Conservation (phyloP, 2,113 vertebrate species). For the Rhizomys pruinosus region DNA sequence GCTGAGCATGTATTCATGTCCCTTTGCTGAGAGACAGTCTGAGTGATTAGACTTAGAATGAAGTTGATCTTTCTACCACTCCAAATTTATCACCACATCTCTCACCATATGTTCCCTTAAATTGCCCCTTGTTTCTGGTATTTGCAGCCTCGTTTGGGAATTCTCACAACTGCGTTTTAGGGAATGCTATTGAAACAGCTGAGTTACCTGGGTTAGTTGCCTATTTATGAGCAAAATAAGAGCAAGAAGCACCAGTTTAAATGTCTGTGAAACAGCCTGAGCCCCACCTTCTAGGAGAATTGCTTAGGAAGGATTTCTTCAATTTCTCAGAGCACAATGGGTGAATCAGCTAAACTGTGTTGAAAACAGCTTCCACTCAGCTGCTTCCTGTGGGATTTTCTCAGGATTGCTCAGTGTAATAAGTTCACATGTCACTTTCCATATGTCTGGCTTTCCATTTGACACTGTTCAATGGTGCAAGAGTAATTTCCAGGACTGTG, state of each 20-base stretch:
- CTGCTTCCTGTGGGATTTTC: constrained; percentile 21
- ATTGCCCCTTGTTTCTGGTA: background rate
- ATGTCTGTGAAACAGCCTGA: background rate
- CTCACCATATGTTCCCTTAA: background rate
- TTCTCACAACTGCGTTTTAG: background rate
- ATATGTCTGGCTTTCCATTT: background rate
- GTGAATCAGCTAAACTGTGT: background rate
- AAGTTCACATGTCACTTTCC: background rate
- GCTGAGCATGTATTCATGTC: constrained; percentile 22
- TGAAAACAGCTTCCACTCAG: constrained; percentile 23
- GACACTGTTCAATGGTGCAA: background rate
- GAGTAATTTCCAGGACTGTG: background rate
- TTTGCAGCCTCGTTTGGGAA: background rate
- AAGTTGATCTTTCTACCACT: background rate
- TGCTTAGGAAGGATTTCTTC: constrained; percentile 4
- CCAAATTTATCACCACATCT: background rate
- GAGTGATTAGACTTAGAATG: constrained; percentile 34
- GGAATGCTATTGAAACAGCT: background rate
- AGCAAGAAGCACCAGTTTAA: background rate
- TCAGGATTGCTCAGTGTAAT: constrained; percentile 37
- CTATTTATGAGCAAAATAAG: background rate
- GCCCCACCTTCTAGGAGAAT: background rate
- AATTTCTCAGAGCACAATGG: background rate
- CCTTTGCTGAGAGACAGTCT: background rate
- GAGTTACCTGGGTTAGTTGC: background rate